Evolutionary conservation across 2,113 vertebrate genomes (phyloP).

Genomic region (Electrona antarctica): DNA sequence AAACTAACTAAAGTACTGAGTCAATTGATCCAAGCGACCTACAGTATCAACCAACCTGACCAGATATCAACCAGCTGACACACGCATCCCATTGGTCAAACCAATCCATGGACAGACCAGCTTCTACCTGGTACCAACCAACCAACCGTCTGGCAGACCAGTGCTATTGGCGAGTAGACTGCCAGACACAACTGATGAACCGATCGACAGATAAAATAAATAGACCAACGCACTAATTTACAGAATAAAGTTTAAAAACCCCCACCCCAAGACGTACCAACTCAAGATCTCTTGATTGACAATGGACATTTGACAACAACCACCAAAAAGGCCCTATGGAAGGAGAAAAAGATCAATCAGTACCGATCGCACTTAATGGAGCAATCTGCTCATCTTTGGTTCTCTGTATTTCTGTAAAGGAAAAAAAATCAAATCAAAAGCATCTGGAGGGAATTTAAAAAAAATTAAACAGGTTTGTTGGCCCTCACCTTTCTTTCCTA

Average conservation of each 20-base stretch:
- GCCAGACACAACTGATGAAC: conserved; percentile 43
- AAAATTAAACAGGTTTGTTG: conserved; percentile 71
- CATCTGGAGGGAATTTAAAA: conserved; percentile 76
- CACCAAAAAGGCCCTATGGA: conserved; percentile 43
- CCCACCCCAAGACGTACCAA: conserved; percentile 32
- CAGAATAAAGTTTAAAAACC: conserved; percentile 47
- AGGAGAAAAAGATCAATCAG: conserved; percentile 47
- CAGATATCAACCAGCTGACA: conserved; percentile 69
- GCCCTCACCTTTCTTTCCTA: conserved; percentile 36
- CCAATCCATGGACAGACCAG: conserved; percentile 43
- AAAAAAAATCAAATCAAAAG: conserved; percentile 50
- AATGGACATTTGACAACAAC: conserved; percentile 59
- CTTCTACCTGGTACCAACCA: conserved; percentile 43
- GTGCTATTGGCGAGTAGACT: conserved; percentile 58
- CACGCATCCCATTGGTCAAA: conserved; percentile 58
- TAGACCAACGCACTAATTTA: conserved; percentile 29
- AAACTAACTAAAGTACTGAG: conserved; percentile 81
- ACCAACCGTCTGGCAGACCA: conserved; percentile 56
- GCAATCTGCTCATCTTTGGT: conserved; percentile 69
- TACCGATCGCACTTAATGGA: conserved; percentile 81
- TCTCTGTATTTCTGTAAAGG: conserved; percentile 73
- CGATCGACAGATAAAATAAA: conserved; percentile 49
- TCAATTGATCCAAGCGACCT: conserved; percentile 61
- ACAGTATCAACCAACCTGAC: conserved; percentile 69
- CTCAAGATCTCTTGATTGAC: conserved; percentile 53